Percentiles rank a stretch among this genome's conserved stretches.
Conservation (phyloP, 2,888 invertebrate species). For the Scotopteryx bipunctaria region DNA sequence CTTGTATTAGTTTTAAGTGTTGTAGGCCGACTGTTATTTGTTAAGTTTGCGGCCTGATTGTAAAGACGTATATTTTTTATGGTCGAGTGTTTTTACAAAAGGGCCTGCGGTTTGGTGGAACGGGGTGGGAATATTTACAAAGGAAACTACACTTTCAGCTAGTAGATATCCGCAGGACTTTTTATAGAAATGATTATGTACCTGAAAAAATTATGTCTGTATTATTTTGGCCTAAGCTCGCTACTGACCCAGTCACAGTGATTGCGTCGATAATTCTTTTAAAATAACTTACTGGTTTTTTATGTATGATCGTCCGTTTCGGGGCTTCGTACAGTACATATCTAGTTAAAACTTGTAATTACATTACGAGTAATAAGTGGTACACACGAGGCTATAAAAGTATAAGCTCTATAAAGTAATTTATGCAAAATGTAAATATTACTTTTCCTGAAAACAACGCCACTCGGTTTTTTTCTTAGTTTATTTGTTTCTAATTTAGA, state of each 20-base stretch:
- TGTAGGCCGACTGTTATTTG: slow-evolving; percentile 17
- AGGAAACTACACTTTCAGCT: slow-evolving; percentile 9
- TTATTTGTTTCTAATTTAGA: not conserved
- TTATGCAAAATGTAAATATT: too few species aligned
- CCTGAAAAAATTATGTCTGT: not conserved
- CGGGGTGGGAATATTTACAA: slow-evolving; percentile 11
- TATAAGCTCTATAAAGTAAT: too few species aligned
- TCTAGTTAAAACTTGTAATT: too few species aligned
- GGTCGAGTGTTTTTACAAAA: not conserved
- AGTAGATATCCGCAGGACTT: slow-evolving; percentile 3
- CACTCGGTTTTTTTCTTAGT: slow-evolving; percentile 2
- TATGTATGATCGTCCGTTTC: too few species aligned
- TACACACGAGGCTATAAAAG: too few species aligned
- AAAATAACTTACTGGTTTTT: too few species aligned
- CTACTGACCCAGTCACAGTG: not conserved
- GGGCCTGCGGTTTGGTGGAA: slow-evolving; percentile 16
- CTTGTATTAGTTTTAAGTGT: slow-evolving; percentile 6
- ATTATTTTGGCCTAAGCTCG: not conserved
- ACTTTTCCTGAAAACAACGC: slow-evolving; percentile 1
- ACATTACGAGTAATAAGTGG: too few species aligned
- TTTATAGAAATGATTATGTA: slow-evolving; percentile 1
- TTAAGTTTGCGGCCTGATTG: slow-evolving; percentile 13
- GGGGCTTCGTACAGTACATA: too few species aligned
- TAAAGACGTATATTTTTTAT: not conserved
- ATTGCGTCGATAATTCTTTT: too few species aligned